phyloP scores from a whole-genome alignment of 2,888 invertebrate genomes.

The Tineola bisselliella region DNA sequence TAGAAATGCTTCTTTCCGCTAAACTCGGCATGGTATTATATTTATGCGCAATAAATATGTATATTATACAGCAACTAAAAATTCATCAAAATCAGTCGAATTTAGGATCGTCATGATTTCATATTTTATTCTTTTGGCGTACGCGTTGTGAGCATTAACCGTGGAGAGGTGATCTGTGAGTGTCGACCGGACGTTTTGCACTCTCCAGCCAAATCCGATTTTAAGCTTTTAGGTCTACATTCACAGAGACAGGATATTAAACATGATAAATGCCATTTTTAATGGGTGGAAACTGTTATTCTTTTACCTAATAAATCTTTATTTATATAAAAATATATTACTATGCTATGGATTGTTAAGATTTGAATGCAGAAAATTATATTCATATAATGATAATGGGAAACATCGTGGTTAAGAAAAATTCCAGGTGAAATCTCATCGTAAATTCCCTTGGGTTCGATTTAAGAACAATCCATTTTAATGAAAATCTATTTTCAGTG shows the following conservation, averaged over 20 bases:
- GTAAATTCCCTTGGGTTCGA: not conserved
- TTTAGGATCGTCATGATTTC: not conserved
- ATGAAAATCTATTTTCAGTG: constrained; percentile 15
- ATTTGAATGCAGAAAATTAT: not conserved
- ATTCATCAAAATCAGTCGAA: not conserved
- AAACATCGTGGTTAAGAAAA: not conserved
- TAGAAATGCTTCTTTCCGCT: no score
- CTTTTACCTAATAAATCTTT: no score
- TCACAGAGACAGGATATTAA: no score
- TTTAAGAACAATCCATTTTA: constrained; percentile 14
- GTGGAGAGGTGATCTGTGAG: not conserved
- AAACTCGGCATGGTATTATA: no score
- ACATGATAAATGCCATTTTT: no score
- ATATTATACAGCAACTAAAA: no score
- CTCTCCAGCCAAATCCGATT: not conserved
- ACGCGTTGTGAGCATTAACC: not conserved
- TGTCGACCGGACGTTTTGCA: not conserved
- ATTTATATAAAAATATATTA: no score
- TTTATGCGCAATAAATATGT: no score
- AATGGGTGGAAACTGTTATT: no score
- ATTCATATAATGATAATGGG: not conserved
- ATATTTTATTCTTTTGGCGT: not conserved
- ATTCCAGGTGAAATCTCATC: not conserved
- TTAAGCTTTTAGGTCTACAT: not conserved
- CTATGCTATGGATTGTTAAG: no score